Conservation (phyloP, 2,888 invertebrate genomes). For the Parapristionchus giblindavisi region DNA sequence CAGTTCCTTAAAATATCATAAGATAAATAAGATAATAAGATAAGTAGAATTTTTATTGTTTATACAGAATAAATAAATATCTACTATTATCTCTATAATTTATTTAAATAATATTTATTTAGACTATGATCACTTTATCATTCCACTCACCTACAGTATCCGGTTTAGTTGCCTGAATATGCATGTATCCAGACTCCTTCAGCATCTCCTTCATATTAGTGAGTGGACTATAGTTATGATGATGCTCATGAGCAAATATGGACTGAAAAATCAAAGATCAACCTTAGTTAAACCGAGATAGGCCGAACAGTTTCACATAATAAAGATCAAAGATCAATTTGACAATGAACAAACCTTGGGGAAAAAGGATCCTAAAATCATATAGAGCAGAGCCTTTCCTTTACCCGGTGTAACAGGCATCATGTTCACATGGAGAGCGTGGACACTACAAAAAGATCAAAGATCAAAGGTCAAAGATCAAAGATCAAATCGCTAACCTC, state of each 20-base stretch:
- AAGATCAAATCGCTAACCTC: slow-evolving; percentile 63
- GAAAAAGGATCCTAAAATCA: slow-evolving; percentile 15
- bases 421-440: slow-evolving; percentile 32
- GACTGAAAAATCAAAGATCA: not conserved
- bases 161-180: slow-evolving; percentile 86
- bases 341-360: not conserved
- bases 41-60: not conserved
- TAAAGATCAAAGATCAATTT: not conserved
- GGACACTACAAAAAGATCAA: not conserved
- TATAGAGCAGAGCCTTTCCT: not conserved
- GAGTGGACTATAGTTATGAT: slow-evolving; percentile 8
- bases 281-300: not conserved
- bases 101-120: not conserved
- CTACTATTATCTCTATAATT: not conserved
- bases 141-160: slow-evolving; percentile 82
- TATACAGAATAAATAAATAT: too few species aligned
- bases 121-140: not conserved
- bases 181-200: slow-evolving; percentile 75
- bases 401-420: not conserved
- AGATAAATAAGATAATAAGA: not conserved
- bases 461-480: not conserved
- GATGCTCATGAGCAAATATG: slow-evolving; percentile 7
- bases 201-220: slow-evolving; percentile 55
- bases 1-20: slow-evolving; percentile 75
- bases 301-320: too few species aligned